Conservation (phyloP, 2,888 invertebrate species). For the Hypomecis atomaria region DNA sequence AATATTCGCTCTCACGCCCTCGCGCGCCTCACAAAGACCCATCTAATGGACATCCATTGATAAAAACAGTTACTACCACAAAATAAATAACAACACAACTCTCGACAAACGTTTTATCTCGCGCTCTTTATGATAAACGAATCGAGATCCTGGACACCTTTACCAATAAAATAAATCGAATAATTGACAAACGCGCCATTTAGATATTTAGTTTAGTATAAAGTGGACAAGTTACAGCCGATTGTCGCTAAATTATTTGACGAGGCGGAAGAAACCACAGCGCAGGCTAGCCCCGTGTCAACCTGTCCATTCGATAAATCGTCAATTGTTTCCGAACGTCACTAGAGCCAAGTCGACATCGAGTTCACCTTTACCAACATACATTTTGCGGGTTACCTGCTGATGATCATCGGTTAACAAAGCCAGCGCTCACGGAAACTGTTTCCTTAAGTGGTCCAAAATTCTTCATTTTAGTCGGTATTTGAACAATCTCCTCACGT, state of each 20-base stretch:
- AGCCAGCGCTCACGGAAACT: conserved; percentile 38
- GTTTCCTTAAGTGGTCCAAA: conserved; percentile 53
- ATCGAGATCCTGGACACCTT: conserved; percentile 32
- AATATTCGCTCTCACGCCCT: conserved; percentile 59
- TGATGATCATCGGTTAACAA: conserved; percentile 20
- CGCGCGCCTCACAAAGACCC: conserved; percentile 55
- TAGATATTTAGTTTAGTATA: conserved; percentile 10
- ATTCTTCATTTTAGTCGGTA: conserved; percentile 44
- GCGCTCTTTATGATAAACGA: conserved; percentile 57
- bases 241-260: conserved; percentile 60
- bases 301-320: conserved; percentile 66
- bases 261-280: conserved; percentile 68
- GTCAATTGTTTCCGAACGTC: conserved; percentile 65
- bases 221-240: conserved; percentile 12
- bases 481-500: conserved; percentile 38
- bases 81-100: conserved; percentile 62
- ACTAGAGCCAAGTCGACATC: conserved; percentile 72
- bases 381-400: conserved; percentile 51
- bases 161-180: conserved; percentile 35
- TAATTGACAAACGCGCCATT: conserved; percentile 17
- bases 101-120: conserved; percentile 52
- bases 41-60: conserved; percentile 61
- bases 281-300: conserved; percentile 63
- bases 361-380: conserved; percentile 52
- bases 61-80: conserved; percentile 70